These are phyloP conservation scores for Aelia acuminata DNA, from an alignment of 2,888 invertebrate genomes.

Conservation along the genomic window DNA sequence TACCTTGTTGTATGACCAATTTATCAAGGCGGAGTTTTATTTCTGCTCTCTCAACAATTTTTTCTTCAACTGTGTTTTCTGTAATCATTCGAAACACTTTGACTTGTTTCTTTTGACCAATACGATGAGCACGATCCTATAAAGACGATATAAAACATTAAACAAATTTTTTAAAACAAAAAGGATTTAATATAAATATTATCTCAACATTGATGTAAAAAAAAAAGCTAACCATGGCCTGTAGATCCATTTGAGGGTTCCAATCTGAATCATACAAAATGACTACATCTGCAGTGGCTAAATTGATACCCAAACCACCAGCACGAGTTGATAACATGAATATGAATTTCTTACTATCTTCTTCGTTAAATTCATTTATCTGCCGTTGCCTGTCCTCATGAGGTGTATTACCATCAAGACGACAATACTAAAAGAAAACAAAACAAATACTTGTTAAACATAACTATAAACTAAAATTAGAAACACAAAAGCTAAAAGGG, in stretches of 20 bases:
- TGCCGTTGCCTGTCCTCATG: conserved; percentile 96
- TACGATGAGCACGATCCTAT: conserved; percentile 95
- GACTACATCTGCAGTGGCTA: conserved; percentile 97
- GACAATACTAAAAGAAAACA: conserved; percentile 80
- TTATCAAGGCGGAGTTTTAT: conserved; percentile 96
- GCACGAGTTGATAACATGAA: conserved; percentile 99
- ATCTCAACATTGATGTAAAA: neutral
- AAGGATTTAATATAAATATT: too few relatives aligned
- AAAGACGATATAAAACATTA: conserved; percentile 45
- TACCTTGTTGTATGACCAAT: conserved; percentile 95
- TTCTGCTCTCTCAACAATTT: conserved; percentile 98
- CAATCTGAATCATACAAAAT: conserved; percentile 98
- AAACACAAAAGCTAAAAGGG: neutral
- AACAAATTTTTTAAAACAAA: neutral
- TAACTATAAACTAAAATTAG: neutral
- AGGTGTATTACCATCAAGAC: conserved; percentile 95
- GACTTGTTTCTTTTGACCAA: conserved; percentile 97
- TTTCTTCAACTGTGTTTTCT: conserved; percentile 99
- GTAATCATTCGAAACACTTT: conserved; percentile 92
- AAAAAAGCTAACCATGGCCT: conserved; percentile 80
- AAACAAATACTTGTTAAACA: neutral
- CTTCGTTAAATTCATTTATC: conserved; percentile 95
- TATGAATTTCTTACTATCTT: conserved; percentile 91
- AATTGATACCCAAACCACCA: conserved; percentile 97
- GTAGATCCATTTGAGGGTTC: conserved; percentile 99